Conservation (phyloP, 2,888 invertebrate species). For the Bombylius major region DNA sequence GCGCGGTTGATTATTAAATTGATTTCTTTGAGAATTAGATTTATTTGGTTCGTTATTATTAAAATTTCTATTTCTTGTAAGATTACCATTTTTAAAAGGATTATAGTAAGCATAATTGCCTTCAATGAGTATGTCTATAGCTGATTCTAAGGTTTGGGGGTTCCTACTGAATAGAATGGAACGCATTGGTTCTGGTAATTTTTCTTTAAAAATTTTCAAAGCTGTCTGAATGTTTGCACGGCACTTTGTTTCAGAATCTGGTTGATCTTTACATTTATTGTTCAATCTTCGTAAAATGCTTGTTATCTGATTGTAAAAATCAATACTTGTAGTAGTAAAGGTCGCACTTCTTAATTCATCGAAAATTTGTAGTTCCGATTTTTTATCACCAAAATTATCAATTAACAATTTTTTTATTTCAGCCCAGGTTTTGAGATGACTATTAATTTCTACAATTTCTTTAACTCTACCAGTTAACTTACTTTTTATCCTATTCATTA, state of each 20-base stretch:
- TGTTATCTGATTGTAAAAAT: conserved; percentile 6
- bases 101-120: conserved; percentile 4
- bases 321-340: conserved; percentile 4
- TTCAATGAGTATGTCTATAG: neutral
- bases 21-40: neutral
- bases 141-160: neutral
- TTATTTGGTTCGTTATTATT: no score
- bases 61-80: neutral
- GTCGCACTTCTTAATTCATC: conserved; percentile 3
- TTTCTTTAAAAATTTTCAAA: conserved; percentile 1
- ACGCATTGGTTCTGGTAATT: conserved; percentile 3
- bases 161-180: conserved; percentile 3
- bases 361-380: conserved; percentile 1
- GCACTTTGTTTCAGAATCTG: neutral
- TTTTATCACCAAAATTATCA: conserved; percentile 7
- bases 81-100: neutral
- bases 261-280: conserved; percentile 6
- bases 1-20: no score
- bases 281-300: conserved; percentile 3
- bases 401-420: conserved; percentile 4
- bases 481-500: conserved; percentile 7
- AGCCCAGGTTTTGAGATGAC: conserved; percentile 4
- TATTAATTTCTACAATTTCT: conserved; percentile 5
- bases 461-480: conserved; percentile 4
- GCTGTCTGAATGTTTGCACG: neutral